These are phyloP conservation scores for Trogon melanurus DNA, from an alignment of 2,113 vertebrate genomes.

Conservation along the genomic window DNA sequence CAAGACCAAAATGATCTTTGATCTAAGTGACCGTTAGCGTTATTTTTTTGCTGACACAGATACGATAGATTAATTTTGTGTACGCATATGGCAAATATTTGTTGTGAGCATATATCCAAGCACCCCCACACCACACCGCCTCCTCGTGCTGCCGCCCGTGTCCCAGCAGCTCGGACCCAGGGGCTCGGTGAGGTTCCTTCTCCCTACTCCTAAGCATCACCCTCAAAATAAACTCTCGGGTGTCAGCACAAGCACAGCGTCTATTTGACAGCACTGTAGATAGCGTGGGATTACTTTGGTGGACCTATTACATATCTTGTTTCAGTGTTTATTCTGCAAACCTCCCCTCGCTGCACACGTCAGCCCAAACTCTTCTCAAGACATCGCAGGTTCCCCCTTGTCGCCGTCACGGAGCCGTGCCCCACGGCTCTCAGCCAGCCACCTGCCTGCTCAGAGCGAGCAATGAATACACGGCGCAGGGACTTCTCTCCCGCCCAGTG, in stretches of 20 bases:
- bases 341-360: not conserved
- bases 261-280: not conserved
- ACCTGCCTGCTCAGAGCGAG: rapidly evolving
- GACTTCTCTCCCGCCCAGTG: not conserved
- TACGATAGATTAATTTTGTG: not conserved
- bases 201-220: rapidly evolving
- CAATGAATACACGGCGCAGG: rapidly evolving
- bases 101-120: no score
- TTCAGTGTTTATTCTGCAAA: not conserved
- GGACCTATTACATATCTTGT: not conserved
- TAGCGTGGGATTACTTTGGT: not conserved
- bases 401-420: rapidly evolving
- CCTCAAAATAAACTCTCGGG: not conserved
- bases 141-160: not conserved
- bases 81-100: no score
- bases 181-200: not conserved
- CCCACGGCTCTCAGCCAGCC: rapidly evolving
- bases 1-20: not conserved
- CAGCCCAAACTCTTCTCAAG: not conserved
- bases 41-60: not conserved
- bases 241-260: rapidly evolving
- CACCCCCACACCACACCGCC: not conserved
- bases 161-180: not conserved
- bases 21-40: not conserved
- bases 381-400: not conserved